Evolutionary conservation across 2,797 vertebrate genomes (phyloP).

Genomic region (Kryptopterus vitreolus): DNA sequence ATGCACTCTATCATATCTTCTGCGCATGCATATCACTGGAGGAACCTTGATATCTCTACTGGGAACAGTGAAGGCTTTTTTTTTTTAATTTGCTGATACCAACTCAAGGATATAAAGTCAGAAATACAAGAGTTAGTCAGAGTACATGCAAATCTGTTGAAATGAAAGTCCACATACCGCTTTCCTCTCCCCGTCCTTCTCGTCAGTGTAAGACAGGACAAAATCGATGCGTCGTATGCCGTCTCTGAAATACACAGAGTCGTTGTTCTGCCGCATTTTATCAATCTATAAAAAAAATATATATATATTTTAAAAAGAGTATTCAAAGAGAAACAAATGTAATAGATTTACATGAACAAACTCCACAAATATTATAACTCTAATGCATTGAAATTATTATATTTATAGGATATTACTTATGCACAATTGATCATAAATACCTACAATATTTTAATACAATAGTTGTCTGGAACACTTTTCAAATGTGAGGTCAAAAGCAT

Average conservation of each 20-base stretch:
- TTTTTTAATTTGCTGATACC: not conserved
- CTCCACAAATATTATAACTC: not conserved
- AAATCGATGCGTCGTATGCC: conserved; percentile 76
- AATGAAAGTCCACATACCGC: conserved; percentile 58
- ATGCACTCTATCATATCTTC: not conserved
- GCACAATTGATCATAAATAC: not conserved
- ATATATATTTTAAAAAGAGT: not conserved
- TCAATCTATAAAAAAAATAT: conserved; percentile 62
- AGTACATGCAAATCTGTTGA: not conserved
- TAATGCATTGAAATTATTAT: no score
- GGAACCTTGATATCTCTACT: not conserved
- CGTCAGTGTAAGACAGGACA: conserved; percentile 76
- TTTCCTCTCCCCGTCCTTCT: conserved; percentile 77
- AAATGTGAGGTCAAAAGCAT: not conserved
- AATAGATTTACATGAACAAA: not conserved
- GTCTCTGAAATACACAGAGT: conserved; percentile 79
- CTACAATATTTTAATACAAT: not conserved
- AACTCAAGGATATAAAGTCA: not conserved
- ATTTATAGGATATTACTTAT: no score
- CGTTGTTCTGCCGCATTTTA: conserved; percentile 67
- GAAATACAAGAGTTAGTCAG: not conserved
- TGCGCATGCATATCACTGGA: not conserved
- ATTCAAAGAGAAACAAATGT: not conserved
- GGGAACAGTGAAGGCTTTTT: not conserved
- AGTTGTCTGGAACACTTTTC: not conserved